A percentile compares a stretch with the other conserved stretches of the same genome.
Conservation (phyloP, 2,113 vertebrate genomes). For the Barnardius zonarius region DNA sequence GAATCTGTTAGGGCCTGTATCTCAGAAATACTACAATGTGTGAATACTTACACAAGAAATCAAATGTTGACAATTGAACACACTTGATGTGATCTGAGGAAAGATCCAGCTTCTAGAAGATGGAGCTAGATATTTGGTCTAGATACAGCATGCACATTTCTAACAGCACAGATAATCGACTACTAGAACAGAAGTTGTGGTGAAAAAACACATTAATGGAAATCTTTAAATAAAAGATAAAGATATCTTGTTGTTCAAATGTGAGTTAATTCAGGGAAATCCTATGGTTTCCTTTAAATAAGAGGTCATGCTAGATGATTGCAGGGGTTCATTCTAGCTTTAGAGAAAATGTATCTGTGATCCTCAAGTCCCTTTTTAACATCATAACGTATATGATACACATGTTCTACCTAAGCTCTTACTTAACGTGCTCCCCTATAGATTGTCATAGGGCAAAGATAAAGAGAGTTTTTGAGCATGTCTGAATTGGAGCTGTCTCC, state of each 20-base stretch:
- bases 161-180: background rate
- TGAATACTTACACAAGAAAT: background rate
- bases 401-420: background rate
- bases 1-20: background rate
- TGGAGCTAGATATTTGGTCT: background rate
- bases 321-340: background rate
- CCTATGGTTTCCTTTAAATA: background rate
- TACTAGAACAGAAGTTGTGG: background rate
- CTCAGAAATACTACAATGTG: background rate
- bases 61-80: background rate
- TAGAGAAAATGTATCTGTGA: background rate
- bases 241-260: background rate
- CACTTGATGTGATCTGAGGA: background rate
- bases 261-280: background rate
- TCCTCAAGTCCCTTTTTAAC: background rate
- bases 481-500: background rate
- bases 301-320: background rate
- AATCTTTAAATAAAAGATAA: background rate
- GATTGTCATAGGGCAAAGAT: slow-evolving; percentile 1
- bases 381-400: background rate
- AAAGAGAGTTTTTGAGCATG: slow-evolving; percentile 15
- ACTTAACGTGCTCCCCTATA: background rate
- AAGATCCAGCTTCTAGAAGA: background rate
- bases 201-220: background rate
- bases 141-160: background rate